These are phyloP conservation scores for Pyrgilauda ruficollis DNA, from an alignment of 2,113 vertebrate genomes.

Conservation along the genomic window DNA sequence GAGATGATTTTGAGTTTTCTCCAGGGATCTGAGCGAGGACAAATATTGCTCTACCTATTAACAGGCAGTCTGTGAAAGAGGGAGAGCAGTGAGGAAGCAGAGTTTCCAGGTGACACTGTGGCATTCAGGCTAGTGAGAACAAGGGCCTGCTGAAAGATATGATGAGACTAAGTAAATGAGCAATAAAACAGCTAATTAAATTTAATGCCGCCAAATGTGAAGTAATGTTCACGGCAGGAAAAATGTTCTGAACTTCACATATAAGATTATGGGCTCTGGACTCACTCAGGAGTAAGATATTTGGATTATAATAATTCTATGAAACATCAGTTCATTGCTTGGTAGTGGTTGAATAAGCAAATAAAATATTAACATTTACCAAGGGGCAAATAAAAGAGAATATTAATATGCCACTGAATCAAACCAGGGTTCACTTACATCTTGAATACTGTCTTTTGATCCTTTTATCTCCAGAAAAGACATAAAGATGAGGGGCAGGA, in stretches of 20 bases:
- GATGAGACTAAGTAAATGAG: slow-evolving; percentile 12
- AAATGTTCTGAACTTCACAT: neutral
- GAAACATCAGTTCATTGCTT: slow-evolving; percentile 18
- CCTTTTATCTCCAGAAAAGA: neutral
- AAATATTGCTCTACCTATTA: neutral
- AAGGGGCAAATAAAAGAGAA: slow-evolving; percentile 10
- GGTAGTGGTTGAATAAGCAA: neutral
- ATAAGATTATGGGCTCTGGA: slow-evolving; percentile 21
- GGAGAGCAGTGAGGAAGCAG: neutral
- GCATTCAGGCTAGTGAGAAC: neutral
- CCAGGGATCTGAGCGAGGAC: neutral
- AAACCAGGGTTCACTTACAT: neutral
- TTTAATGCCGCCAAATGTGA: slow-evolving; percentile 29
- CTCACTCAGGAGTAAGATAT: slow-evolving; percentile 26
- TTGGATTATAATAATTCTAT: neutral
- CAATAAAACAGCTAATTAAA: slow-evolving; percentile 46
- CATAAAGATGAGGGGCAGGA: neutral
- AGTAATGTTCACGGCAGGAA: neutral
- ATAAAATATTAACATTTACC: slow-evolving; percentile 49
- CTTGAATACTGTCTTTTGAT: neutral
- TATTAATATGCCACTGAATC: neutral
- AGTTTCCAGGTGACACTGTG: neutral
- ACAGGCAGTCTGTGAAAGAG: neutral
- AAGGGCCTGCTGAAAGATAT: neutral
- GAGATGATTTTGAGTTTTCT: neutral